These are phyloP conservation scores for Diprion similis DNA, from an alignment of 1,140 invertebrate genomes.

Conservation along the genomic window DNA sequence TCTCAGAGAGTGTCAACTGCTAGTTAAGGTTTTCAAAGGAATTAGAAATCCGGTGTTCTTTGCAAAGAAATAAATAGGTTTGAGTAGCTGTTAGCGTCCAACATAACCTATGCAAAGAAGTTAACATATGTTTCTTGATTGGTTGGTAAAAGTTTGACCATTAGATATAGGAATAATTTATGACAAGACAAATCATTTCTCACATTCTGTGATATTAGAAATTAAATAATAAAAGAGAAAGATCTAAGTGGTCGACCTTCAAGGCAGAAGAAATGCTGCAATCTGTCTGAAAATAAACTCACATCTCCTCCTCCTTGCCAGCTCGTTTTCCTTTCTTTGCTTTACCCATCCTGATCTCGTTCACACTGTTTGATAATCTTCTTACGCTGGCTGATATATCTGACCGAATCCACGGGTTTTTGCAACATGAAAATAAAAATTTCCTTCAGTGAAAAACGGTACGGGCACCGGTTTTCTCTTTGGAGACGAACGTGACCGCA, in stretches of 20 bases:
- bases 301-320: conserved; percentile 70
- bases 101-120: conserved; percentile 26
- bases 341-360: conserved; percentile 68
- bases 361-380: background rate
- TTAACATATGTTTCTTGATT: conserved; percentile 16
- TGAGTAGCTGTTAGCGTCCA: background rate
- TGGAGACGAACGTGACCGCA: background rate
- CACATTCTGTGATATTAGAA: conserved; percentile 42
- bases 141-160: conserved; percentile 18
- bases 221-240: conserved; percentile 44
- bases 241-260: conserved; percentile 8
- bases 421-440: background rate
- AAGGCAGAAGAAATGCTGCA: conserved; percentile 14
- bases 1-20: conserved; percentile 11
- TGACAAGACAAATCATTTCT: conserved; percentile 43
- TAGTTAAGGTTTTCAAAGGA: conserved; percentile 3
- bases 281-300: conserved; percentile 51
- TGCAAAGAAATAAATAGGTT: background rate
- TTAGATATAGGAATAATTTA: conserved; percentile 27
- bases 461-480: background rate
- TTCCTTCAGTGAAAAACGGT: too few relatives aligned
- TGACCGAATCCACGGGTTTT: background rate
- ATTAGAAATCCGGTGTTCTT: background rate
- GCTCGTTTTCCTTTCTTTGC: conserved; percentile 73
- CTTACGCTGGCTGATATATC: background rate